Conservation (phyloP, 2,888 invertebrate genomes). For the Ellobium chinense region DNA sequence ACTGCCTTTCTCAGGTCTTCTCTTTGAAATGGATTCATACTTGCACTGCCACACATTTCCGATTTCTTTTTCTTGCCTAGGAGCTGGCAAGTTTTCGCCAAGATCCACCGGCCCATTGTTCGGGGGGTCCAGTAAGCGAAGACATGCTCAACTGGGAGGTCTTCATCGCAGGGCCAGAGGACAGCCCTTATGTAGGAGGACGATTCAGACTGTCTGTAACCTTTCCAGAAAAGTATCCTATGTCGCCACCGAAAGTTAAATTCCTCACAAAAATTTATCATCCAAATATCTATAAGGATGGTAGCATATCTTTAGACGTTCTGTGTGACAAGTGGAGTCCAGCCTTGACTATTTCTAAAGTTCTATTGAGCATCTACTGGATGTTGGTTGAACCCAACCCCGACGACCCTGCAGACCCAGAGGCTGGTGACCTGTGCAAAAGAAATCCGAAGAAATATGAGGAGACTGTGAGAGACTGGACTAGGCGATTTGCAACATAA, state of each 20-base stretch:
- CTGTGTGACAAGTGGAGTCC: conserved; percentile 99
- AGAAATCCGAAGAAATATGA: conserved; percentile 3
- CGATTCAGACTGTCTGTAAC: conserved; percentile 99
- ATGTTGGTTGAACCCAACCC: conserved; percentile 29
- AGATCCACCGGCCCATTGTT: conserved; percentile 99
- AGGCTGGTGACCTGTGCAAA: conserved; percentile 13
- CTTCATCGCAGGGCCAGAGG: conserved; percentile 99
- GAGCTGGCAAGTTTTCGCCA: conserved; percentile 99
- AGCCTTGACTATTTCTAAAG: conserved; percentile 99
- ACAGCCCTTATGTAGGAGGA: conserved; percentile 99
- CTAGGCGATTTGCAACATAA: conserved; percentile 11
- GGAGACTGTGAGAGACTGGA: conserved; percentile 9
- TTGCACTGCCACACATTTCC: too few relatives aligned
- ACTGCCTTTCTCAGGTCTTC: too few relatives aligned
- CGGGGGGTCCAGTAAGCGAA: conserved; percentile 99
- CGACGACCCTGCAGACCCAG: conserved; percentile 33
- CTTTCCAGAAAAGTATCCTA: conserved; percentile 99
- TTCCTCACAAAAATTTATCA: conserved; percentile 99
- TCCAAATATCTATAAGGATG: conserved; percentile 99
- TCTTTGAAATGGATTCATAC: too few relatives aligned
- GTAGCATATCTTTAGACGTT: conserved; percentile 99
- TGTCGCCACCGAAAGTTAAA: conserved; percentile 99
- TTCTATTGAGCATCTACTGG: conserved; percentile 21
- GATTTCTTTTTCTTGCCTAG: too few relatives aligned
- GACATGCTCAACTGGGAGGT: conserved; percentile 99